phyloP scores from a whole-genome alignment of 30 jellyfish, hydroid and myxozoan species.

The Sanderia malayensis region DNA sequence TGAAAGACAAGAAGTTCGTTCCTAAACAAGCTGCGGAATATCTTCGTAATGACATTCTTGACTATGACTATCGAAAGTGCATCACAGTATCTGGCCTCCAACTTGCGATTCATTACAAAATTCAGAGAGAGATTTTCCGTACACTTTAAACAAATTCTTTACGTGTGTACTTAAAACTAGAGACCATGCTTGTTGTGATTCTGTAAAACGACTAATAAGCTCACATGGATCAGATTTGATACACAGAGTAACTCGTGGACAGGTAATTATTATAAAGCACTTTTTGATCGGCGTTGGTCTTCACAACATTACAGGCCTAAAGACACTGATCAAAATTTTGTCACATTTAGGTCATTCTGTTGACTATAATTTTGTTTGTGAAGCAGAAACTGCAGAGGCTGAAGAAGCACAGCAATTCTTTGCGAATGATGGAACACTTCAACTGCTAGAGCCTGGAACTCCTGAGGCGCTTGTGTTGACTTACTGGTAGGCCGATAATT shows the following conservation, averaged over 20 bases:
- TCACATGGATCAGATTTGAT: too few relatives aligned
- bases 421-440: too few relatives aligned
- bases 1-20: not conserved
- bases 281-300: constrained; percentile 23
- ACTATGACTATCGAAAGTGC: too few relatives aligned
- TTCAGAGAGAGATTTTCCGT: too few relatives aligned
- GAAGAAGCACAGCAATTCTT: not conserved
- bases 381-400: constrained; percentile 19
- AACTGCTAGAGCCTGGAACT: not conserved
- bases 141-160: too few relatives aligned
- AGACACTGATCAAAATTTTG: not conserved
- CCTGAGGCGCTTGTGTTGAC: not conserved
- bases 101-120: too few relatives aligned
- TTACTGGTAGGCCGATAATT: constrained; percentile 11
- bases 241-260: too few relatives aligned
- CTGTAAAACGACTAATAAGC: too few relatives aligned
- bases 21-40: constrained; percentile 13
- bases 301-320: constrained; percentile 36
- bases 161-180: too few relatives aligned
- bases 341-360: constrained; percentile 12
- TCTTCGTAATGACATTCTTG: too few relatives aligned
- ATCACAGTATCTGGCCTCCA: too few relatives aligned
- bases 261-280: constrained; percentile 23
- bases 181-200: too few relatives aligned
- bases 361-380: constrained; percentile 4